A percentile compares a stretch with the other conserved stretches of the same genome.
Evolutionary conservation across 2,888 invertebrate genomes (phyloP).

Genomic region (Anodontia alba): DNA sequence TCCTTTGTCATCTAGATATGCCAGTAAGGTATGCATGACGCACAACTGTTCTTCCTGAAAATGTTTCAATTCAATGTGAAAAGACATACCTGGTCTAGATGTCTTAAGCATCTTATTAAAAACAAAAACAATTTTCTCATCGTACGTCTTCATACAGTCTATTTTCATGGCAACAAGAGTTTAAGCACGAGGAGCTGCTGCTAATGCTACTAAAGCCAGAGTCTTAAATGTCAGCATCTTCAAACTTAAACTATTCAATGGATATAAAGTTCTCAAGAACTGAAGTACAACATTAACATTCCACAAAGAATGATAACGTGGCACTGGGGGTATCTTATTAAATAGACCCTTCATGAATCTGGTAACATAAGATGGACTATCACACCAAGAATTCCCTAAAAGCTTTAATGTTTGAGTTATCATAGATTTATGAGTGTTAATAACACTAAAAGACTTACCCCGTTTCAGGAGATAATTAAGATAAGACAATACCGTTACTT

Average conservation of each 20-base stretch:
- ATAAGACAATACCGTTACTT: slow-evolving; percentile 31
- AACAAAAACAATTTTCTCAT: background rate
- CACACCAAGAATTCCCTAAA: background rate
- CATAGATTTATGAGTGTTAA: slow-evolving; percentile 29
- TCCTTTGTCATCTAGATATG: no score
- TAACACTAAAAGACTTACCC: background rate
- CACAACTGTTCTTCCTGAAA: no score
- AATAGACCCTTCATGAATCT: slow-evolving; percentile 47
- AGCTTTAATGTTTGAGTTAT: slow-evolving; percentile 38
- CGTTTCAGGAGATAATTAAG: background rate
- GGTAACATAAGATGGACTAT: slow-evolving; percentile 4
- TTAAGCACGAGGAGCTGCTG: slow-evolving; percentile 27
- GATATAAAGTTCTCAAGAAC: background rate
- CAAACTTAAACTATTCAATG: background rate
- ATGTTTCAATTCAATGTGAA: no score
- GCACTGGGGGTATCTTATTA: slow-evolving; percentile 17
- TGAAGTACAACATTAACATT: slow-evolving; percentile 34
- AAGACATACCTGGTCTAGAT: no score
- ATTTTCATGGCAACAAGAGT: slow-evolving; percentile 19
- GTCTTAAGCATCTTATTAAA: background rate
- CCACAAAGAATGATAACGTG: slow-evolving; percentile 30
- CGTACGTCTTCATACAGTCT: slow-evolving; percentile 9
- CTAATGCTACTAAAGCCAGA: slow-evolving; percentile 22
- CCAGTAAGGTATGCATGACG: slow-evolving; percentile 4
- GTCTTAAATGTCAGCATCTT: slow-evolving; percentile 35